These are phyloP conservation scores for Acrocephalus arundinaceus DNA, from an alignment of 2,113 vertebrate species.

Conservation along the genomic window DNA sequence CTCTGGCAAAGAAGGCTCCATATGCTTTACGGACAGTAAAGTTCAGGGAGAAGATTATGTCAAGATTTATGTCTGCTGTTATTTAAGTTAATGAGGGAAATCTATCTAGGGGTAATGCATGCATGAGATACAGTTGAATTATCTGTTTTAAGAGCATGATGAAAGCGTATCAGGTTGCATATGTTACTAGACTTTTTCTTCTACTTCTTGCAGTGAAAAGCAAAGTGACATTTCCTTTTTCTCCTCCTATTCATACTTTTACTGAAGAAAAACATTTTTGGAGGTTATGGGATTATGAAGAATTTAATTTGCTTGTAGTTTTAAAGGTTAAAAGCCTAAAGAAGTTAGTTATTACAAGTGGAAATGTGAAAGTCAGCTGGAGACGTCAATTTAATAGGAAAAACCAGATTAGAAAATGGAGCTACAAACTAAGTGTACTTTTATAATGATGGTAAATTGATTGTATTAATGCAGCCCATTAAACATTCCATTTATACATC, in stretches of 20 bases:
- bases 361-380: background rate
- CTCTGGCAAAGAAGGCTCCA: slow-evolving; percentile 4
- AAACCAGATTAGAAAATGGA: background rate
- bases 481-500: slow-evolving; percentile 30
- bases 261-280: background rate
- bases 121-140: slow-evolving; percentile 11
- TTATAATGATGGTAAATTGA: slow-evolving; percentile 40
- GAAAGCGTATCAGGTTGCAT: background rate
- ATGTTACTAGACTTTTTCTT: background rate
- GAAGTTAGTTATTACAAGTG: background rate
- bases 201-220: background rate
- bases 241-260: background rate
- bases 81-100: slow-evolving; percentile 59
- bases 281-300: background rate
- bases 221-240: background rate
- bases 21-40: slow-evolving; percentile 56
- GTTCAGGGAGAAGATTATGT: slow-evolving; percentile 52
- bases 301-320: background rate
- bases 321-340: background rate
- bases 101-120: slow-evolving; percentile 21
- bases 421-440: background rate
- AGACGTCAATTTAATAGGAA: background rate
- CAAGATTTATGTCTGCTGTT: slow-evolving; percentile 48
- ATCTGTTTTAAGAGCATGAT: slow-evolving; percentile 14
- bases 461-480: background rate